phyloP scores from a whole-genome alignment of 2,888 invertebrate genomes.

The Cheilosia impressa region DNA sequence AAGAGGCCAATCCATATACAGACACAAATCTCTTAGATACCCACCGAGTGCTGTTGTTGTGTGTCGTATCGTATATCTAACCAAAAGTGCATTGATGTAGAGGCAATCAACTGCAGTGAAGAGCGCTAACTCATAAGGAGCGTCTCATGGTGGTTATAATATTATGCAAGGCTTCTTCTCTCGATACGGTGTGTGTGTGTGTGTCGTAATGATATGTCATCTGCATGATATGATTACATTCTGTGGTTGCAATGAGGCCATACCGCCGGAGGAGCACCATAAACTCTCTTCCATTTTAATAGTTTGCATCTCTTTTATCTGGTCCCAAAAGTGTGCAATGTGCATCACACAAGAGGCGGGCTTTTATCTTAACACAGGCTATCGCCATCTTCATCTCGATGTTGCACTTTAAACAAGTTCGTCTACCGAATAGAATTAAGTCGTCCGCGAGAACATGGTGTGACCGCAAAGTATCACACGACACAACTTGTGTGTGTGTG shows the following conservation, averaged over 20 bases:
- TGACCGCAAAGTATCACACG: conserved; percentile 36
- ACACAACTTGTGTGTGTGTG: background rate
- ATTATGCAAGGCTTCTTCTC: conserved; percentile 54
- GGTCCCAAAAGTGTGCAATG: conserved; percentile 1
- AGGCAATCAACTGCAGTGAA: conserved; percentile 19
- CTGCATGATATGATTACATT: conserved; percentile 65
- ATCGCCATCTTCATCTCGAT: conserved; percentile 33
- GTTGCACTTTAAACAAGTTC: conserved; percentile 55
- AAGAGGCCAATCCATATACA: conserved; percentile 47
- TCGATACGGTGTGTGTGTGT: background rate
- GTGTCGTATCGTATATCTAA: conserved; percentile 22
- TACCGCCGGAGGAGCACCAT: conserved; percentile 20
- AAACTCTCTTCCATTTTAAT: conserved; percentile 14
- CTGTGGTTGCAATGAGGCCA: conserved; percentile 65
- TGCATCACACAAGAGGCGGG: background rate
- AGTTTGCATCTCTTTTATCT: background rate
- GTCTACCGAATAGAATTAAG: conserved; percentile 58
- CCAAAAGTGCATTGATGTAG: conserved; percentile 28
- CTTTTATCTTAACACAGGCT: conserved; percentile 39
- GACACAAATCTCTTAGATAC: conserved; percentile 24
- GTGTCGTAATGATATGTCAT: conserved; percentile 66
- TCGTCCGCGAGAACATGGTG: conserved; percentile 46
- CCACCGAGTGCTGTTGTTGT: background rate
- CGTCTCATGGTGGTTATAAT: conserved; percentile 32
- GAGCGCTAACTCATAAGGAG: conserved; percentile 21